phyloP scores from a whole-genome alignment of 2,888 invertebrate genomes.

The Limnephilus marmoratus region DNA sequence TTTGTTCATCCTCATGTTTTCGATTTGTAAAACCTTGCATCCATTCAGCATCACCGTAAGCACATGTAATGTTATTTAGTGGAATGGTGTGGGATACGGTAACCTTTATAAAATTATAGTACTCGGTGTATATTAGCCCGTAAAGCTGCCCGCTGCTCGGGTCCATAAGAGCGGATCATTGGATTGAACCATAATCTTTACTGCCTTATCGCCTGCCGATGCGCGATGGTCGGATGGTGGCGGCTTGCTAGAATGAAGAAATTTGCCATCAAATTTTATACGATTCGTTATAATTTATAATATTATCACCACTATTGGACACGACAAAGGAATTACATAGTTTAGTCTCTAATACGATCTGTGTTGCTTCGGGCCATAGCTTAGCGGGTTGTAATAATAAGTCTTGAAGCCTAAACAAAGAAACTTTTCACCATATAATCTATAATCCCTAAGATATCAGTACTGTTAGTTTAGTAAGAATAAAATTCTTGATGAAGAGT shows the following conservation, averaged over 20 bases:
- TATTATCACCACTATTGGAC: background rate
- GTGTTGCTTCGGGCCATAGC: background rate
- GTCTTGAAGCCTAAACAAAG: too few relatives aligned
- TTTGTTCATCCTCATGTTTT: background rate
- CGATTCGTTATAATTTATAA: conserved; percentile 26
- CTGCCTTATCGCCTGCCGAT: background rate
- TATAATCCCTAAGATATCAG: too few relatives aligned
- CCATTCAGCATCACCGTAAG: background rate
- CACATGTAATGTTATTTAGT: background rate
- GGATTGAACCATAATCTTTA: conserved; percentile 29
- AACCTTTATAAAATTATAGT: background rate
- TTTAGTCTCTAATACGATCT: background rate
- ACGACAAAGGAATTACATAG: conserved; percentile 16
- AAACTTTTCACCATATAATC: too few relatives aligned
- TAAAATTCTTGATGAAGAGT: too few relatives aligned
- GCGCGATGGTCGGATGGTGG: background rate
- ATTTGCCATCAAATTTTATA: conserved; percentile 38
- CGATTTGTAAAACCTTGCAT: background rate
- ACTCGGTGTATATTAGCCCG: background rate
- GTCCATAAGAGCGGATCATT: background rate
- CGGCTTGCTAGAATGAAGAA: conserved; percentile 20
- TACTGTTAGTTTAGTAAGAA: too few relatives aligned
- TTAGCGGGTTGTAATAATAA: background rate
- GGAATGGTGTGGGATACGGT: background rate
- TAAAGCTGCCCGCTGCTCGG: background rate